Evolutionary conservation across 2,888 invertebrate species (phyloP).

Genomic region (Polyploca ridens): DNA sequence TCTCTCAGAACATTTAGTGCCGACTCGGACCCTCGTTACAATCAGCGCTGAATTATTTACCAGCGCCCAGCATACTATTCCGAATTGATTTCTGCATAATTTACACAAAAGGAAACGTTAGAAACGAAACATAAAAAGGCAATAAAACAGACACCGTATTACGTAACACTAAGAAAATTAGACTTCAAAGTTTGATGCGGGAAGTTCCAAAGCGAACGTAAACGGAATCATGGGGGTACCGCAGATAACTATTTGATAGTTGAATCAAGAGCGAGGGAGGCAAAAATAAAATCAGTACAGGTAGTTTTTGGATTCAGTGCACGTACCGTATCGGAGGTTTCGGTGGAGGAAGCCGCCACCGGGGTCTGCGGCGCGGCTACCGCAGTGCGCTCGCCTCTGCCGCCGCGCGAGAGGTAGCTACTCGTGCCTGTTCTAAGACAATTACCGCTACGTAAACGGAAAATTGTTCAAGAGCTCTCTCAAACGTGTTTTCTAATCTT

Average conservation of each 20-base stretch:
- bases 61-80: constrained; percentile 66
- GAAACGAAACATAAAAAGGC: constrained; percentile 58
- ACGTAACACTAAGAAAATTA: constrained; percentile 35
- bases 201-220: constrained; percentile 20
- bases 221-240: constrained; percentile 55
- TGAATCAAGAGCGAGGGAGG: constrained; percentile 75
- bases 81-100: constrained; percentile 82
- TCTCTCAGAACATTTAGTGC: constrained; percentile 72
- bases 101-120: constrained; percentile 66
- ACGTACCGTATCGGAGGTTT: constrained; percentile 77
- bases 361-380: constrained; percentile 63
- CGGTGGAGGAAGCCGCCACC: constrained; percentile 50
- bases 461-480: constrained; percentile 75
- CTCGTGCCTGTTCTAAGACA: constrained; percentile 76
- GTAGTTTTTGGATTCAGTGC: constrained; percentile 75
- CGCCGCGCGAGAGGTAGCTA: constrained; percentile 59
- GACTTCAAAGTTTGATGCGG: constrained; percentile 39
- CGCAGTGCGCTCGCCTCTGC: constrained; percentile 69
- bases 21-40: constrained; percentile 76
- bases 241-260: constrained; percentile 75
- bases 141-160: constrained; percentile 53
- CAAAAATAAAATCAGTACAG: constrained; percentile 81
- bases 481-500: constrained; percentile 80
- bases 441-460: constrained; percentile 82
- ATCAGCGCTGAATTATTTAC: constrained; percentile 80